phyloP scores from a whole-genome alignment of 2,113 vertebrate genomes.

The Dasypus novemcinctus region DNA sequence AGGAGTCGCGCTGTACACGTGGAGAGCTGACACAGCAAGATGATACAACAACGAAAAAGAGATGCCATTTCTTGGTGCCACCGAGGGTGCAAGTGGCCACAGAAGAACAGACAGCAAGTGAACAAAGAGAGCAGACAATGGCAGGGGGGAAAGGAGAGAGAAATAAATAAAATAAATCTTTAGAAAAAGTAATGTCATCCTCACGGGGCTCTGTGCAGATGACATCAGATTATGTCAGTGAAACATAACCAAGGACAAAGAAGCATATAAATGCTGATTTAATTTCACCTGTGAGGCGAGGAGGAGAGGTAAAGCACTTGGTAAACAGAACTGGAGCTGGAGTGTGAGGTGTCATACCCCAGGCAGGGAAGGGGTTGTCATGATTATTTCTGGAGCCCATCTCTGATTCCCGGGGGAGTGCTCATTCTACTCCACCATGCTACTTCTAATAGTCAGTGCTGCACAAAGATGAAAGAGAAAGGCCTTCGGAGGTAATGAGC shows the following conservation, averaged over 20 bases:
- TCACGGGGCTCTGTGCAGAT: background rate
- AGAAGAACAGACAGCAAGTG: too few species aligned
- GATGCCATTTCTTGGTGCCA: too few species aligned
- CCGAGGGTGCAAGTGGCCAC: background rate
- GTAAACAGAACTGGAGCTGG: background rate
- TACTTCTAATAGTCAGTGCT: background rate
- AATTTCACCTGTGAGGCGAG: accelerated
- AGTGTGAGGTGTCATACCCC: background rate
- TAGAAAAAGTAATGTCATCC: background rate
- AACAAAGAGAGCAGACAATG: too few species aligned
- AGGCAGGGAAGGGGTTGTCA: background rate
- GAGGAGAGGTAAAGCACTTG: background rate
- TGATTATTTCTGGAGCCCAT: accelerated
- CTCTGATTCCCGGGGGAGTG: background rate
- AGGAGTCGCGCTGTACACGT: too few species aligned
- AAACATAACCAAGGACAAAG: background rate
- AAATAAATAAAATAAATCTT: too few species aligned
- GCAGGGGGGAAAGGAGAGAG: too few species aligned
- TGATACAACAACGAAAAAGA: too few species aligned
- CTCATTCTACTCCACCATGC: too few species aligned
- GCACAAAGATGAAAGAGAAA: background rate
- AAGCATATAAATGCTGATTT: background rate
- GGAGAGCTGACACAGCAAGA: too few species aligned
- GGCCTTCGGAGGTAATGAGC: background rate
- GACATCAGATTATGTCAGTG: background rate